Evolutionary conservation across 2,113 vertebrate species (phyloP).

Genomic region (Grus americana): DNA sequence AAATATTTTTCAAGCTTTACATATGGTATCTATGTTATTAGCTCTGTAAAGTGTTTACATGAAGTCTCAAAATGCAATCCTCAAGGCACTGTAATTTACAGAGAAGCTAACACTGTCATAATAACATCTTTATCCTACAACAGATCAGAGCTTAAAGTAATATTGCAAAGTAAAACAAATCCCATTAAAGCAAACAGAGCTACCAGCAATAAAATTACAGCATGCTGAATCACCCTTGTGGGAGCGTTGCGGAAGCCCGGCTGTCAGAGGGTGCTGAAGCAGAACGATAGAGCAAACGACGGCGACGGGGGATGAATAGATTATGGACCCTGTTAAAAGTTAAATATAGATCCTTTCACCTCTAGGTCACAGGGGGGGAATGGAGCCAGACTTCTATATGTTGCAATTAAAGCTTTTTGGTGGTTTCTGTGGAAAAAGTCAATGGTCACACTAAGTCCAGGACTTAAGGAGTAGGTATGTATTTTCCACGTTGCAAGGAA

Average conservation of each 20-base stretch:
- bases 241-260: neutral
- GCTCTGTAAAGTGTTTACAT: conserved; percentile 63
- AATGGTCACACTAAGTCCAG: neutral
- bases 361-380: neutral
- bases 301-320: neutral
- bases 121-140: conserved; percentile 46
- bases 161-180: conserved; percentile 52
- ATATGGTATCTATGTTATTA: conserved; percentile 44
- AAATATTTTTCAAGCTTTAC: conserved; percentile 54
- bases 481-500: neutral
- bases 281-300: neutral
- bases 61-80: conserved; percentile 37
- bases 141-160: conserved; percentile 38
- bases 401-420: neutral
- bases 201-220: neutral
- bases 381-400: accelerated
- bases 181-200: conserved; percentile 41
- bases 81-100: conserved; percentile 49
- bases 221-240: neutral
- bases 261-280: neutral
- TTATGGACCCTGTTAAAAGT: neutral
- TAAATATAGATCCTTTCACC: neutral
- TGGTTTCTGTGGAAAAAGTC: neutral
- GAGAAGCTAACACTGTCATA: conserved; percentile 59
- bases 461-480: neutral